These are phyloP conservation scores for Calliphora vicina DNA, from an alignment of 1,140 invertebrate species.

Conservation along the genomic window DNA sequence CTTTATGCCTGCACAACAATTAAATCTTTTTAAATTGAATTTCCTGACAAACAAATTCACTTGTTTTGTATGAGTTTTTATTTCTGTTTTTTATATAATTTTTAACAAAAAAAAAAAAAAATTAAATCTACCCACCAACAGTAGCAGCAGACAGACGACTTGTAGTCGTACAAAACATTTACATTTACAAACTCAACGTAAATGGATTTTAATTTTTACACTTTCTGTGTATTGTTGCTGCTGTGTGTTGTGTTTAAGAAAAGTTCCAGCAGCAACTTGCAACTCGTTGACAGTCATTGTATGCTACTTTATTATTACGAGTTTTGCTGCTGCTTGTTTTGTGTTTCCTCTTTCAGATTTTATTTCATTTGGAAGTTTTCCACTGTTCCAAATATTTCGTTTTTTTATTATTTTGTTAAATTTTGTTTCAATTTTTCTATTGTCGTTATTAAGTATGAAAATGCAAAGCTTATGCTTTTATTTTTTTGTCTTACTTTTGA, in stretches of 20 bases:
- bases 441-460: not conserved
- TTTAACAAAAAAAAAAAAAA: not conserved
- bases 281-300: conserved; percentile 15
- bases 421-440: not conserved
- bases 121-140: not conserved
- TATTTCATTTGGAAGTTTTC: not conserved
- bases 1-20: not conserved
- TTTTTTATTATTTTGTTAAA: not conserved
- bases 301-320: not conserved
- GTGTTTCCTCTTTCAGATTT: not conserved
- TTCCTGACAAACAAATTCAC: not conserved
- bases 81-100: not conserved
- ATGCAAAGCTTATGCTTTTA: not conserved
- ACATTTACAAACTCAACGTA: not conserved
- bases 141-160: not conserved
- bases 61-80: not conserved
- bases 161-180: not conserved
- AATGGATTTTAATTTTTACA: not conserved
- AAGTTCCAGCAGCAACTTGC: not conserved
- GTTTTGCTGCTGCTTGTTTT: not conserved
- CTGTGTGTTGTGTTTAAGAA: not conserved
- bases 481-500: not conserved
- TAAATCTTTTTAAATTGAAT: conserved; percentile 11
- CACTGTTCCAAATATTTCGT: not conserved
- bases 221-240: not conserved